phyloP scores from a whole-genome alignment of 2,888 invertebrate genomes.

The Megamerina dolium region DNA sequence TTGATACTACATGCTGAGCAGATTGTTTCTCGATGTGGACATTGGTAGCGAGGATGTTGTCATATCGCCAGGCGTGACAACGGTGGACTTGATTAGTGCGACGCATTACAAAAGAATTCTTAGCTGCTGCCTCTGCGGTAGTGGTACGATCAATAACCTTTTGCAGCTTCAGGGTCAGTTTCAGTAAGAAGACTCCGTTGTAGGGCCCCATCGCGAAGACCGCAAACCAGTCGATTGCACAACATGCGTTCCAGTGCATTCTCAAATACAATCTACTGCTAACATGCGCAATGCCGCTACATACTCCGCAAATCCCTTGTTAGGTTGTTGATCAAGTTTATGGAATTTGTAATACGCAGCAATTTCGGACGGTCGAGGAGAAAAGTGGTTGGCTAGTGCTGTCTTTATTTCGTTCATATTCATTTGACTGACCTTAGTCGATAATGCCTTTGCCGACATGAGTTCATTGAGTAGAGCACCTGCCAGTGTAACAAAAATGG shows the following conservation, averaged over 20 bases:
- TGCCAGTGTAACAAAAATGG: no score
- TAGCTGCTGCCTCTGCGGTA: conserved; percentile 11
- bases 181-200: conserved; percentile 15
- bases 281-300: conserved; percentile 12
- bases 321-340: conserved; percentile 16
- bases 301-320: conserved; percentile 15
- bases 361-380: conserved; percentile 18
- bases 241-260: conserved; percentile 15
- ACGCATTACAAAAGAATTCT: conserved; percentile 8
- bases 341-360: conserved; percentile 16
- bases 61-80: no score
- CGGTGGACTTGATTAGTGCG: conserved; percentile 7
- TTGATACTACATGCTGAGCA: conserved; percentile 14
- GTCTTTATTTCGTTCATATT: conserved; percentile 13
- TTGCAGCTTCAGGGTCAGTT: conserved; percentile 10
- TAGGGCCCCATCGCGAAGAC: conserved; percentile 13
- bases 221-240: conserved; percentile 18
- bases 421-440: conserved; percentile 15
- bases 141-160: conserved; percentile 15
- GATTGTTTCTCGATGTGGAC: conserved; percentile 9
- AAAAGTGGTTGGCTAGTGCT: conserved; percentile 17
- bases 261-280: conserved; percentile 17
- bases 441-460: conserved; percentile 20
- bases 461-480: conserved; percentile 17
- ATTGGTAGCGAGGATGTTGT: conserved; percentile 7